Evolutionary conservation across 1,140 invertebrate species (phyloP).

Genomic region (Hylaeus anthracinus): DNA sequence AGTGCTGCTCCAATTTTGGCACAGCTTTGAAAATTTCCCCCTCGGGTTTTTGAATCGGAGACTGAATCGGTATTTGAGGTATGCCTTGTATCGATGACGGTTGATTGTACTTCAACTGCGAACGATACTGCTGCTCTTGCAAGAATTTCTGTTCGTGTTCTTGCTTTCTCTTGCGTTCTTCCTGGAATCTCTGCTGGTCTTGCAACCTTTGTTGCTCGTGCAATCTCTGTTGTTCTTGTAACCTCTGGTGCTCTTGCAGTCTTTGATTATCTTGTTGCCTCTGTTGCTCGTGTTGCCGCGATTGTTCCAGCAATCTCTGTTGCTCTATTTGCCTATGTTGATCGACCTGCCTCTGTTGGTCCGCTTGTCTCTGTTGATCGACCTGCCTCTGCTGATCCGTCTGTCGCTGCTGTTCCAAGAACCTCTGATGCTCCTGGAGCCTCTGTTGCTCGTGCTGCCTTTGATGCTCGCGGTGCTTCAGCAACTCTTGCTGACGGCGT

Average conservation of each 20-base stretch:
- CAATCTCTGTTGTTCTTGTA: conserved; percentile 59
- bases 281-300: conserved; percentile 63
- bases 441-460: conserved; percentile 72
- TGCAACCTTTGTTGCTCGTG: conserved; percentile 66
- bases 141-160: conserved; percentile 76
- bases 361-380: neutral
- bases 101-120: conserved; percentile 74
- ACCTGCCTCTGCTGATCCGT: conserved; percentile 57
- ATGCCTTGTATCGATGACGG: conserved; percentile 68
- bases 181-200: conserved; percentile 59
- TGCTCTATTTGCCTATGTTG: conserved; percentile 65
- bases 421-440: conserved; percentile 68
- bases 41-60: conserved; percentile 80
- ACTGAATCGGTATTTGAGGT: conserved; percentile 67
- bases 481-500: conserved; percentile 68
- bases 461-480: conserved; percentile 69
- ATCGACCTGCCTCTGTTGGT: conserved; percentile 47
- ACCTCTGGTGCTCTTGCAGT: conserved; percentile 64
- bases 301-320: conserved; percentile 61
- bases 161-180: conserved; percentile 71
- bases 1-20: conserved; percentile 89
- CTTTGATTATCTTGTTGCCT: conserved; percentile 65
- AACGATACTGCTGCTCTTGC: conserved; percentile 80
- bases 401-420: conserved; percentile 67
- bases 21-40: conserved; percentile 88